Evolutionary conservation across 1,140 invertebrate genomes (phyloP), one percentile per base, ranked within the genome.

Genomic region (Holotrichia oblita): DNA sequence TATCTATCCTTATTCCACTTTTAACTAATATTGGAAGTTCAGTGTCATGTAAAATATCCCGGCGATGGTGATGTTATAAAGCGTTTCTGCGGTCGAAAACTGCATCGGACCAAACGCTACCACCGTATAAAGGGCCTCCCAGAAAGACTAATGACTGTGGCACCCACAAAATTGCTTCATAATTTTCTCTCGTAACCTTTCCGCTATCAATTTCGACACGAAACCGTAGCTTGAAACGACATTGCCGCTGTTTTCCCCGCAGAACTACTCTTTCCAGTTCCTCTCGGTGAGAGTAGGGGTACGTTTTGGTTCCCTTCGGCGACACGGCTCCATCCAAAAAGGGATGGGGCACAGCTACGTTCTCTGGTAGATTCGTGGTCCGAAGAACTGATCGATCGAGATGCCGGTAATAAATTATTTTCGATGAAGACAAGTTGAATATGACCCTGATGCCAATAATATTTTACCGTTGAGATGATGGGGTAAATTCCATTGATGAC

Each of bases 141-240:
- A 24, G 80, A 80, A 84, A 85, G 83, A 85, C 82, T 85, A 85
- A 85, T 84, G 83, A 83, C 83, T 80, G 79, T 80, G 79, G 82
- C 82, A 80, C 83, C 83, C 83, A 82, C 84, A 82, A 85, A 85
- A 85, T 85, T 85, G 84, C 84, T 85, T 85, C 84, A 85, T 85
- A 85, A 85, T 85, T 85, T 85, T 85, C 85, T 82, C 81, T 79
- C 79, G 83, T 84, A 85, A 85, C 84, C 84, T 85, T 85, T 84
- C 83, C 81, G 82, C 84, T 83, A 85, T 85, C 83, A 85, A 85
- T 85, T 85, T 79, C 76, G 76, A 78, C 79, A 55, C 27, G 61
- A 69, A 34, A 20, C 80, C 80, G 81, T 82, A 80, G 80, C 82
- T 77, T 76, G 74, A 82, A 80, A 77, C 12, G 48, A 55, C 48